Conservation (phyloP, 2,113 vertebrate genomes). For the Lontra canadensis region DNA sequence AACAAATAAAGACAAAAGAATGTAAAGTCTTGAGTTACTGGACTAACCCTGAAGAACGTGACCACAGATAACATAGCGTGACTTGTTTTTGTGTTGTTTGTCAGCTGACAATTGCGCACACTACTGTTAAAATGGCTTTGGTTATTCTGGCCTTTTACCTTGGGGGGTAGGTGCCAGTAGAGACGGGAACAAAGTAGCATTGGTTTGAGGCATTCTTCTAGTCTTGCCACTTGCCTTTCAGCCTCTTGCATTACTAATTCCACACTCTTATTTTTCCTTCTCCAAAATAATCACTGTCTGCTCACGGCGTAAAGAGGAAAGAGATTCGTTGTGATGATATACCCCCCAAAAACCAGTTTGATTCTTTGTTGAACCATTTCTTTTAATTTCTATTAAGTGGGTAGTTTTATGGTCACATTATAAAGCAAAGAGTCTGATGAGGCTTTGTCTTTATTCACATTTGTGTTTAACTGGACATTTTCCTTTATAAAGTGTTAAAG, state of each 20-base stretch:
- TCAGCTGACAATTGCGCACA: conserved; percentile 85
- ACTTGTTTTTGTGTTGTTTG: conserved; percentile 91
- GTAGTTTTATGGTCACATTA: conserved; percentile 11
- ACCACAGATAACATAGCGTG: conserved; percentile 93
- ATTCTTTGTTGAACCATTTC: conserved; percentile 83
- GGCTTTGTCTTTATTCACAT: neutral
- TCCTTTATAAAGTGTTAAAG: neutral
- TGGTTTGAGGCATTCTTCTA: conserved; percentile 75
- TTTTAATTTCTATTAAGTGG: neutral
- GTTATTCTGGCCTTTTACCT: conserved; percentile 79
- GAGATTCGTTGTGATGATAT: conserved; percentile 18
- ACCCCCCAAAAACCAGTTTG: conserved; percentile 84
- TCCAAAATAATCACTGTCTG: conserved; percentile 83
- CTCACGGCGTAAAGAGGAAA: conserved; percentile 79
- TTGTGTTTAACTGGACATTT: neutral
- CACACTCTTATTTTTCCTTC: conserved; percentile 84
- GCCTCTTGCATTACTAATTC: conserved; percentile 94
- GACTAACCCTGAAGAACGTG: conserved; percentile 91
- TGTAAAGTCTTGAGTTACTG: conserved; percentile 87
- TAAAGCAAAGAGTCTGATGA: conserved; percentile 39
- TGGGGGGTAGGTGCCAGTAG: conserved; percentile 74
- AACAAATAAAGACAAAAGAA: conserved; percentile 86
- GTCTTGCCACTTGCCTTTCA: conserved; percentile 91
- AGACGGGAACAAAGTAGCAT: conserved; percentile 81
- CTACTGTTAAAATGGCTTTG: conserved; percentile 82